A percentile compares a stretch with the other conserved stretches of the same genome.
Conservation (phyloP, 2,113 vertebrate species). For the Origma solitaria region DNA sequence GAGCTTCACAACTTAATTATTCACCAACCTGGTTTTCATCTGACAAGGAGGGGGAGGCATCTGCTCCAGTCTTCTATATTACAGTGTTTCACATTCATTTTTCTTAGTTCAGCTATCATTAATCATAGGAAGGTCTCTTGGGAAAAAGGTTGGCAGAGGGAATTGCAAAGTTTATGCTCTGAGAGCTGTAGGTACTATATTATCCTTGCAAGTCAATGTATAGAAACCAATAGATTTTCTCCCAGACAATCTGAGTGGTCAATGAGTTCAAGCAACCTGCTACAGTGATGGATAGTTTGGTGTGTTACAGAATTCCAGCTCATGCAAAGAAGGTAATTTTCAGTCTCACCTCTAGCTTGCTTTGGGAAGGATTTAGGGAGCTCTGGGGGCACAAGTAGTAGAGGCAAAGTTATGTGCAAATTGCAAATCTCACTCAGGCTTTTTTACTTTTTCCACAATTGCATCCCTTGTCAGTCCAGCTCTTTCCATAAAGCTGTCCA, state of each 20-base stretch:
- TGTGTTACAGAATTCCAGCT: not conserved
- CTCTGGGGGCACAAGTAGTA: not conserved
- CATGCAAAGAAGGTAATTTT: not conserved
- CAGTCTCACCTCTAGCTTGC: not conserved
- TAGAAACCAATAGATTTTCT: conserved; percentile 41
- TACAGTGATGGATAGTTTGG: conserved; percentile 38
- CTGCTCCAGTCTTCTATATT: not conserved
- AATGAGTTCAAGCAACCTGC: conserved; percentile 37
- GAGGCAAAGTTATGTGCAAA: not conserved
- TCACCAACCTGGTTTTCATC: conserved; percentile 20
- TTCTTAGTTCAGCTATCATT: conserved; percentile 52
- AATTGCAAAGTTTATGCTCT: conserved; percentile 5
- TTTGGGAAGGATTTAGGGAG: not conserved
- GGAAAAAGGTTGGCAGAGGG: not conserved
- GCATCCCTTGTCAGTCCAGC: not conserved
- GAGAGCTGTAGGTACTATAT: conserved; percentile 15
- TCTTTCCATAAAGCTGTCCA: not conserved
- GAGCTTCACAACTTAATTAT: conserved; percentile 45
- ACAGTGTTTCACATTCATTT: conserved; percentile 26
- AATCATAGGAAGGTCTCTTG: conserved; percentile 38
- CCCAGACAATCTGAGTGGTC: conserved; percentile 33
- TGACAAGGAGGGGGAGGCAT: conserved; percentile 30
- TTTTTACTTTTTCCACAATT: not conserved
- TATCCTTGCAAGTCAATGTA: not conserved
- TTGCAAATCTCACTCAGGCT: not conserved